Conservation (phyloP, 2,113 vertebrate genomes). For the Nansenia antarctica region DNA sequence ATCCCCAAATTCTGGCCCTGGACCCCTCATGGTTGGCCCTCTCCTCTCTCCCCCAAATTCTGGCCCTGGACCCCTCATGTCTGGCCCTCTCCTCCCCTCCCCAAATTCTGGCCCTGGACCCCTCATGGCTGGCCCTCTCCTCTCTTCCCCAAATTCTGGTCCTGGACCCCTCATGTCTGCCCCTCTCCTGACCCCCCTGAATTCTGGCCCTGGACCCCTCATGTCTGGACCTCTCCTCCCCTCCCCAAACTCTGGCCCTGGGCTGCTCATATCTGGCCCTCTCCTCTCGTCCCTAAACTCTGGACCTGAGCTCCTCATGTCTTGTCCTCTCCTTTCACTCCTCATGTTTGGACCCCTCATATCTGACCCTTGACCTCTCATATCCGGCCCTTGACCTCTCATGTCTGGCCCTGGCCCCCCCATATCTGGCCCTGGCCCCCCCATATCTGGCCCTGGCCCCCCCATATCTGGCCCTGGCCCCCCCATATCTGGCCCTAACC, state of each 20-base stretch:
- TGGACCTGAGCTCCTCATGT: not conserved
- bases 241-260: conserved; percentile 3
- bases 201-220: too few relatives aligned
- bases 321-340: too few relatives aligned
- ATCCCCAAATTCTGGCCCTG: conserved; percentile 11
- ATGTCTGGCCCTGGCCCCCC: not conserved
- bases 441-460: conserved; percentile 9
- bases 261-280: not conserved
- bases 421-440: not conserved
- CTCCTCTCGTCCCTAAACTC: not conserved
- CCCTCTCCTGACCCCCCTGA: too few relatives aligned
- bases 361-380: too few relatives aligned
- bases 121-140: conserved; percentile 10
- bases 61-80: conserved; percentile 2
- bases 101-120: not conserved
- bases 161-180: not conserved
- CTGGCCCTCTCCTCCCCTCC: conserved; percentile 10
- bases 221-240: not conserved
- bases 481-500: too few relatives aligned
- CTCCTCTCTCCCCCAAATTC: conserved; percentile 3
- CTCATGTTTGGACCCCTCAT: too few relatives aligned
- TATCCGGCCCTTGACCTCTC: not conserved
- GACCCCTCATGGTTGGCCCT: conserved; percentile 15
- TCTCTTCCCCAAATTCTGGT: not conserved
- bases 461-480: too few relatives aligned